Percentiles rank a stretch among this genome's conserved stretches.
Conservation (phyloP, 2,888 invertebrate genomes). For the Aleiodes leptofemur region DNA sequence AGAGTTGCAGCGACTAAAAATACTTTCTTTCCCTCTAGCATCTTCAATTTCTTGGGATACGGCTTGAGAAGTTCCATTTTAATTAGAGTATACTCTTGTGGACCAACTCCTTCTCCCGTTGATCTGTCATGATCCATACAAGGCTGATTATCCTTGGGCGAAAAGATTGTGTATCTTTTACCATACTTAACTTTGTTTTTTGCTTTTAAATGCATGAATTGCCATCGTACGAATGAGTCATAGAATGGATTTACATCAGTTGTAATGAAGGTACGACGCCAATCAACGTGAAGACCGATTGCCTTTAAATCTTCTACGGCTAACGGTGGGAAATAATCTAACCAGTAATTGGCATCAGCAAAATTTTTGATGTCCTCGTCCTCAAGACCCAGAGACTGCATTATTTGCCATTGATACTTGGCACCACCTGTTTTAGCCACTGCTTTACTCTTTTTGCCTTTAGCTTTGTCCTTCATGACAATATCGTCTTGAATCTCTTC, state of each 20-base stretch:
- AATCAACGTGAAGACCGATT: conserved; percentile 97
- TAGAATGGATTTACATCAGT: conserved; percentile 98
- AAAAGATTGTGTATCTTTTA: conserved; percentile 97
- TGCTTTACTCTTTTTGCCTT: conserved; percentile 97
- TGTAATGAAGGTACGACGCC: conserved; percentile 98
- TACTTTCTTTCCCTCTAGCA: conserved; percentile 78
- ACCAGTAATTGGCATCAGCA: conserved; percentile 93
- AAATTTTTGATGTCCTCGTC: conserved; percentile 96
- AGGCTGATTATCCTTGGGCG: conserved; percentile 97
- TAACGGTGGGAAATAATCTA: conserved; percentile 97
- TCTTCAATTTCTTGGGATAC: conserved; percentile 81
- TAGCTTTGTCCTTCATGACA: conserved; percentile 88
- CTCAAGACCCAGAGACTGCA: conserved; percentile 92
- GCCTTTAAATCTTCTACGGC: conserved; percentile 90
- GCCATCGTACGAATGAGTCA: conserved; percentile 99
- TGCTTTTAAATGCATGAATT: conserved; percentile 90
- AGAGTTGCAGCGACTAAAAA: conserved; percentile 97
- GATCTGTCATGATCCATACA: conserved; percentile 99
- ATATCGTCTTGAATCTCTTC: conserved; percentile 78
- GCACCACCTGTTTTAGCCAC: conserved; percentile 91
- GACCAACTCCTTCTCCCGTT: conserved; percentile 97
- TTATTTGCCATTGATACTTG: conserved; percentile 99
- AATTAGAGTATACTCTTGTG: conserved; percentile 97
- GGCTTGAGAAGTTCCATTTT: conserved; percentile 92
- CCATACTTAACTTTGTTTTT: conserved; percentile 96